Conservation (phyloP, 2,113 vertebrate genomes). For the Theristicus caerulescens region DNA sequence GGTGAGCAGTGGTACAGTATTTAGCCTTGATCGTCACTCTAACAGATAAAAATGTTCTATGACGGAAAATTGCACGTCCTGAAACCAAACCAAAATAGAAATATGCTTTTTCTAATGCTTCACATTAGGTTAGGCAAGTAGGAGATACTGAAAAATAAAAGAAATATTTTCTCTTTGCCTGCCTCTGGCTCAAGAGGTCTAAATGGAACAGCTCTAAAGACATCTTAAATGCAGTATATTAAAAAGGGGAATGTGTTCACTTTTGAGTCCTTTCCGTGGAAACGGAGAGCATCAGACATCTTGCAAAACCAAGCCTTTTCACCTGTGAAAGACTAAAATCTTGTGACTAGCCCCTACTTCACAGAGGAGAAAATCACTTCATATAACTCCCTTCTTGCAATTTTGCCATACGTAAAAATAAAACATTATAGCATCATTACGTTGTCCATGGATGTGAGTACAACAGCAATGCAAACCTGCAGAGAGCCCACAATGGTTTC, state of each 20-base stretch:
- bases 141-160: background rate
- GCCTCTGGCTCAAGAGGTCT: background rate
- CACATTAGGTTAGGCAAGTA: background rate
- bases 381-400: background rate
- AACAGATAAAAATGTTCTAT: background rate
- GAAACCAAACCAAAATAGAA: background rate
- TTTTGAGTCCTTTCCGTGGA: background rate
- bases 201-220: background rate
- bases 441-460: background rate
- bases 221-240: background rate
- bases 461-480: fast-evolving
- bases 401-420: background rate
- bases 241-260: background rate
- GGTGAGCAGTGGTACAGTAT: background rate
- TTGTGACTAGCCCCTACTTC: background rate
- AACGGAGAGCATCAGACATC: background rate
- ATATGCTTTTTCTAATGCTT: background rate
- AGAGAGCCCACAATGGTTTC: background rate
- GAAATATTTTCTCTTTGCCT: background rate
- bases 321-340: background rate
- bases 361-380: background rate
- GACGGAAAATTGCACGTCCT: background rate
- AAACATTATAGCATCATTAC: background rate
- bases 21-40: background rate
- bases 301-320: background rate